A percentile compares a stretch with the other conserved stretches of the same genome.
These are phyloP conservation scores for Henricia sp. DNA, from an alignment of 53 echinoderm and acorn worm genomes.

Conservation along the genomic window DNA sequence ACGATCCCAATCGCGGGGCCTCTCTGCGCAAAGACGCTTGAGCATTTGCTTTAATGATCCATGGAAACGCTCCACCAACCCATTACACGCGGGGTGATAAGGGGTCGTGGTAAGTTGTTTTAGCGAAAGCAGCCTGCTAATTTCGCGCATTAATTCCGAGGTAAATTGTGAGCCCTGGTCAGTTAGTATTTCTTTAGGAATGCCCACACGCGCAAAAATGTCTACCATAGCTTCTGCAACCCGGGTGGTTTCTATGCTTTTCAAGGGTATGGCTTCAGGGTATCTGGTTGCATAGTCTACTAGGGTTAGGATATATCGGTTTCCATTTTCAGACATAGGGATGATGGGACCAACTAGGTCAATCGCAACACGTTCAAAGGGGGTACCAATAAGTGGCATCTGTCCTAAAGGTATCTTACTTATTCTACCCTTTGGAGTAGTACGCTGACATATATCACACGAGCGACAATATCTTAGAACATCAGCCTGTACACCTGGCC, in stretches of 20 bases:
- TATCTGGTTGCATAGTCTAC: constrained; percentile 52
- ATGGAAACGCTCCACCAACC: background rate
- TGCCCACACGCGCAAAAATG: constrained; percentile 19
- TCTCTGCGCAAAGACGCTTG: constrained; percentile 38
- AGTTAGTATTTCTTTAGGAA: constrained; percentile 19
- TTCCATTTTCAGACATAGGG: constrained; percentile 11
- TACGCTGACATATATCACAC: constrained; percentile 52
- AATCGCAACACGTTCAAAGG: constrained; percentile 26
- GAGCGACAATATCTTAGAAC: constrained; percentile 36
- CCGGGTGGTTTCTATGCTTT: background rate
- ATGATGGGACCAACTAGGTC: constrained; percentile 48
- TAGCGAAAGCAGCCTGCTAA: background rate
- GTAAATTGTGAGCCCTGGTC: constrained; percentile 51
- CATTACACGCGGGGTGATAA: constrained; percentile 1
- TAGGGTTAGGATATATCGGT: constrained; percentile 33
- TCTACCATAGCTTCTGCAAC: constrained; percentile 28
- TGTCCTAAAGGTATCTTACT: constrained; percentile 47
- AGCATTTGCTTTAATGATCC: background rate
- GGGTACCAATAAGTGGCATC: constrained; percentile 39
- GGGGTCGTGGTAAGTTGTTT: background rate
- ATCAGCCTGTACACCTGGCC: constrained; percentile 51
- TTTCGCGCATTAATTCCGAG: constrained; percentile 14
- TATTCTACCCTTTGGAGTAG: constrained; percentile 39
- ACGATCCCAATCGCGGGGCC: constrained; percentile 58
- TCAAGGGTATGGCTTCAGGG: constrained; percentile 5